Evolutionary conservation across 92 coral and sea anemone species (phyloP).

Genomic region (Muricea muricata): DNA sequence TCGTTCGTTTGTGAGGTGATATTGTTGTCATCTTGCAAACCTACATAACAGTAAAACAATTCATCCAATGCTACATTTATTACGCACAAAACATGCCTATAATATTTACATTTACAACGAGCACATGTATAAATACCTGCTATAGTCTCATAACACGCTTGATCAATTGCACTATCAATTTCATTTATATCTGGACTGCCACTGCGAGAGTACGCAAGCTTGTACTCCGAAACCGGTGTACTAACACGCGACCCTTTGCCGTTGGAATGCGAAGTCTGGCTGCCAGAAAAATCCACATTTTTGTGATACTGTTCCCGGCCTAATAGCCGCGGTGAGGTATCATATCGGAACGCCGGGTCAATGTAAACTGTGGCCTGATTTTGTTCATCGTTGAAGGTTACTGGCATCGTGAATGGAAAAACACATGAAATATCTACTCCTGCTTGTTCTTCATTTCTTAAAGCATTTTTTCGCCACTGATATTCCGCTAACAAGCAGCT

Average conservation of each 20-base stretch:
- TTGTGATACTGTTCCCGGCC: not conserved
- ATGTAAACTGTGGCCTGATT: not conserved
- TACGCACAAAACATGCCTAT: not conserved
- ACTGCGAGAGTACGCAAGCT: not conserved
- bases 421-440: too few species aligned
- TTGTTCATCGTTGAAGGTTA: not conserved
- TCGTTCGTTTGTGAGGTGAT: not conserved
- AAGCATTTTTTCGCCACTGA: too few species aligned
- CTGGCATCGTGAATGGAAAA: not conserved
- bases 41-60: not conserved
- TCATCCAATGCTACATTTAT: not conserved
- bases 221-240: not conserved
- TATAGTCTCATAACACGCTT: not conserved
- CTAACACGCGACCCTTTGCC: not conserved
- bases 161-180: not conserved
- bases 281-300: not conserved
- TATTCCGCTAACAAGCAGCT: too few species aligned
- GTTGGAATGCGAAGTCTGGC: not conserved
- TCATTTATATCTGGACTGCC: not conserved
- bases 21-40: not conserved
- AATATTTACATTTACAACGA: not conserved
- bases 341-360: slow-evolving; percentile 12
- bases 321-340: not conserved
- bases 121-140: not conserved
- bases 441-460: too few species aligned